phyloP scores from a whole-genome alignment of 2,888 invertebrate species.

The Agrotis exclamationis region DNA sequence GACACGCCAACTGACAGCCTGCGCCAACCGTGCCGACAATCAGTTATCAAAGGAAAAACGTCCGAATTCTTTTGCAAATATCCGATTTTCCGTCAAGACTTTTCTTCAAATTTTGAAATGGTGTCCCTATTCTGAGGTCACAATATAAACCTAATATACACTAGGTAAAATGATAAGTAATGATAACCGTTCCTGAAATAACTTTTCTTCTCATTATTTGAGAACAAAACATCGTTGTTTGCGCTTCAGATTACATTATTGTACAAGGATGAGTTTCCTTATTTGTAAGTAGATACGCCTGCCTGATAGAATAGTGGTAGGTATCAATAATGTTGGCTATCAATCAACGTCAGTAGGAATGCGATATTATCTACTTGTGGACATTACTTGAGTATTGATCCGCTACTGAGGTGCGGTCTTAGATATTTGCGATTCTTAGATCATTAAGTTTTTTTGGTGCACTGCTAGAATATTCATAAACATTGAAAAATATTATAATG shows the following conservation, averaged over 20 bases:
- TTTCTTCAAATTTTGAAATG: too few relatives aligned
- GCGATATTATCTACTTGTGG: conserved; percentile 47
- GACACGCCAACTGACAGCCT: too few relatives aligned
- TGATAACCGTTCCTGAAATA: conserved; percentile 29
- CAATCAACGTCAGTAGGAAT: conserved; percentile 37
- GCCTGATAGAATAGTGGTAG: conserved; percentile 43
- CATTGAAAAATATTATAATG: not conserved
- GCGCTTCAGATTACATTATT: conserved; percentile 27
- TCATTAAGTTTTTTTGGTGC: conserved; percentile 12
- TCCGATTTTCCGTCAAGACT: too few relatives aligned
- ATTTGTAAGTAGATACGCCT: conserved; percentile 31
- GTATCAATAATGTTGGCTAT: conserved; percentile 48
- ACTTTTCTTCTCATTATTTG: conserved; percentile 45
- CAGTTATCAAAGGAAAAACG: too few relatives aligned
- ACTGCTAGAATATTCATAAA: conserved; percentile 5
- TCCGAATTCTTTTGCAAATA: too few relatives aligned
- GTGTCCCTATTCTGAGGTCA: conserved; percentile 5
- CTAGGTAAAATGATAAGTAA: not conserved
- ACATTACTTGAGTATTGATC: conserved; percentile 50
- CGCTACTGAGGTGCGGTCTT: conserved; percentile 33
- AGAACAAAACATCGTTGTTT: conserved; percentile 46
- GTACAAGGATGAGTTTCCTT: conserved; percentile 51
- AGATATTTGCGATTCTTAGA: conserved; percentile 1
- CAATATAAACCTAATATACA: not conserved
- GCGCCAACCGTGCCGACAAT: too few relatives aligned